Conservation (phyloP, 2,113 vertebrate genomes). For the Megaleporinus macrocephalus region DNA sequence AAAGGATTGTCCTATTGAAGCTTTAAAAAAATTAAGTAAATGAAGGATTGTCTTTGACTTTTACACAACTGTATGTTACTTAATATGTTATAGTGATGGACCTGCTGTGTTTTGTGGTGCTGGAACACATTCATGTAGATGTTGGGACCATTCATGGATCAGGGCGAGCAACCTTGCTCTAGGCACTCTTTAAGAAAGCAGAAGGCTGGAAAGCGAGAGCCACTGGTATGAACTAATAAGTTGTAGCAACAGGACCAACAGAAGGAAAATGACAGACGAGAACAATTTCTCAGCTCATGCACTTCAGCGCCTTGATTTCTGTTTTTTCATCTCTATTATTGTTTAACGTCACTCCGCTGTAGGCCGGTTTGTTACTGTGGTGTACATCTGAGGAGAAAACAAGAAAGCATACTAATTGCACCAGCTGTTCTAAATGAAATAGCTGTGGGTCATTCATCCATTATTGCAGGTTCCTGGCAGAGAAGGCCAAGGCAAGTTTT, state of each 20-base stretch:
- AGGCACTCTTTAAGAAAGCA: not conserved
- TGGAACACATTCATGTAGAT: too few relatives aligned
- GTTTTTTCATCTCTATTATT: not conserved
- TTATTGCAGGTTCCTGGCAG: not conserved
- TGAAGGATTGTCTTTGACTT: too few relatives aligned
- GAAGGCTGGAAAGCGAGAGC: not conserved
- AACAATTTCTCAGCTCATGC: not conserved
- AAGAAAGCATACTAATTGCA: not conserved
- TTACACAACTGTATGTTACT: too few relatives aligned
- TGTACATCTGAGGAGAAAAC: not conserved
- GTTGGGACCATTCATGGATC: too few relatives aligned
- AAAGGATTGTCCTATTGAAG: too few relatives aligned
- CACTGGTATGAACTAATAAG: not conserved
- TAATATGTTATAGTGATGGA: too few relatives aligned
- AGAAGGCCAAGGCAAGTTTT: not conserved
- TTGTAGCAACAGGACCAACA: not conserved
- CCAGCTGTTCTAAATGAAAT: slow-evolving; percentile 25
- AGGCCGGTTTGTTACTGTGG: not conserved
- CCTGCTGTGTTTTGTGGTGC: too few relatives aligned
- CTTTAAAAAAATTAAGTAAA: too few relatives aligned
- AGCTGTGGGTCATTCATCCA: slow-evolving; percentile 9
- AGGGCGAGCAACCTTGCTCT: too few relatives aligned
- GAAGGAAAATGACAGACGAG: not conserved
- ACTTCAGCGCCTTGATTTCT: not conserved
- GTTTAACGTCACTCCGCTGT: not conserved